These are phyloP conservation scores for Podarcis siculus DNA, from an alignment of 2,797 vertebrate species.

Conservation along the genomic window DNA sequence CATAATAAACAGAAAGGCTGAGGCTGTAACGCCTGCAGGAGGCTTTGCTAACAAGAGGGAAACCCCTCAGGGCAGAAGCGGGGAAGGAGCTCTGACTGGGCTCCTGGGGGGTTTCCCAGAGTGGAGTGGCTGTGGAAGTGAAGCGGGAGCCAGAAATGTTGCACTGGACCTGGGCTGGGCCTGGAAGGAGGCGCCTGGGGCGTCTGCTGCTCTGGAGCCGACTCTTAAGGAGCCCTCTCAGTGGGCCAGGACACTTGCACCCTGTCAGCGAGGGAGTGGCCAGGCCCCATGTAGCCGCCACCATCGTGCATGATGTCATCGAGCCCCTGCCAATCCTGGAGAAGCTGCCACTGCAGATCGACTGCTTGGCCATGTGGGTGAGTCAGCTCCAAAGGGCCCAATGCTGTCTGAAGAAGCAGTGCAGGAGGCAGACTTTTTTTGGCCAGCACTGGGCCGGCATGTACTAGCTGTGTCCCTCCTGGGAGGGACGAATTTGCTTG, in stretches of 20 bases:
- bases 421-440: too few species aligned
- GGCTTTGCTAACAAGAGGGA: not conserved
- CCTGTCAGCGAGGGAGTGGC: too few species aligned
- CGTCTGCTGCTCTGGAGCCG: too few species aligned
- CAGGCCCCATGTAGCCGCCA: not conserved
- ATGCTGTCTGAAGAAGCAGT: too few species aligned
- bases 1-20: not conserved
- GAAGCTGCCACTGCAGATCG: conserved; percentile 96
- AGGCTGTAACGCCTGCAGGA: not conserved
- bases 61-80: too few species aligned
- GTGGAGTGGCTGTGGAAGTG: conserved; percentile 25
- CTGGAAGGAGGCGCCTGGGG: not conserved
- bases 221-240: too few species aligned
- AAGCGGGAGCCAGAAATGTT: not conserved
- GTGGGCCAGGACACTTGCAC: accelerated
- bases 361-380: conserved; percentile 96
- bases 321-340: conserved; percentile 94
- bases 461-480: too few species aligned
- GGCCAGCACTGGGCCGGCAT: too few species aligned
- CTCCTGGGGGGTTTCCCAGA: not conserved
- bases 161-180: accelerated
- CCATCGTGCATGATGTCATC: conserved; percentile 93
- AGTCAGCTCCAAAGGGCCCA: conserved; percentile 40
- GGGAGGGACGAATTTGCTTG: too few species aligned
- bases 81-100: too few species aligned